Base-by-base conservation (phyloP, 2,888 invertebrate genomes). In the Rhyacophila evoluta region DNA sequence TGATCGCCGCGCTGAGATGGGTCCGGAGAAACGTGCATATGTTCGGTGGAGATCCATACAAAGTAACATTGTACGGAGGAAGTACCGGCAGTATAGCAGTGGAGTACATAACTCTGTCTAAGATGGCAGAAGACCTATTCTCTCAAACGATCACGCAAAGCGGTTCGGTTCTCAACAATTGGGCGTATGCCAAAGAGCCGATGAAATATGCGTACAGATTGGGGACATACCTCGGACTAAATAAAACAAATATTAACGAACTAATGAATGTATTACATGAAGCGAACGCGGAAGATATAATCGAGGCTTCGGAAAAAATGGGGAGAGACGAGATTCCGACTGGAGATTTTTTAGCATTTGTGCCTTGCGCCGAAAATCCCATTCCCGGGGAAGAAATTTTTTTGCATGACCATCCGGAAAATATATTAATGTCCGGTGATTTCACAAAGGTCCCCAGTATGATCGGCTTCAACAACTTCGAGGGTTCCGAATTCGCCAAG, bases 21-120 rank as follows among this genome's bases (percentile, higher is more conserved):
- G 87, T 89, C 83, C 85, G 83, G 81, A 80, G 79, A 41, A 89
- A 89, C 83, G 88, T 87, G 4, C 80, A 81, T 0, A 73, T 81
- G 12, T 89, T 89, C 81, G 89, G 89, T 1, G 89, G 89, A 10
- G 85, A 89, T 83, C 87, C 88, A 1, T 81, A 85, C 37, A 84
- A 87, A 75, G 86, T 89, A 77, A 89, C 89, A 0, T 77, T 89
- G 5, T 87, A 84, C 27, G 89, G 89, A 0, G 88, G 89, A 83
- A 89, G 89, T 84, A 88, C 89, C 3, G 89, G 89, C 2, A 86
- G 87, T 1, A 82, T 82, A 10, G 79, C 85, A 2, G 86, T 86
- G 1, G 89, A 89, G 78, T 74, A 89, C 29, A 84, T 33, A 2
- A 6, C 87, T 0, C 80, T 89, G 55, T 86, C 87, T 0, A 84